Evolutionary conservation across 2,888 invertebrate genomes (phyloP).

Genomic region (Dinocampus coccinellae): DNA sequence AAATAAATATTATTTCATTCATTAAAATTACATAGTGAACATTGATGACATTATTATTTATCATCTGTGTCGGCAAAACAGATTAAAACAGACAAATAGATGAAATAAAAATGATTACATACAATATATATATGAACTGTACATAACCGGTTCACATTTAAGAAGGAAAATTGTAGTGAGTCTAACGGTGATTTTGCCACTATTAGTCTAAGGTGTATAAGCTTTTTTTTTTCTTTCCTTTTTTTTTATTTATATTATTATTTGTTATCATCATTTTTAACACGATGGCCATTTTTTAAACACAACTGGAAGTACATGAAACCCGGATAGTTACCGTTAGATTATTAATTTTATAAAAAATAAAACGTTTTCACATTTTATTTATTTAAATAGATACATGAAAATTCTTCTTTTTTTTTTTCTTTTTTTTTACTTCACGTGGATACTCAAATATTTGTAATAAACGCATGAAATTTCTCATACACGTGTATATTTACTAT

Average conservation of each 20-base stretch:
- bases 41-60: conserved; percentile 1
- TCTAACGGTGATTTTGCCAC: conserved; percentile 19
- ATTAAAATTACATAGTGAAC: neutral
- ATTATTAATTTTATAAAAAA: conserved; percentile 21
- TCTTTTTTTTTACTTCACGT: neutral
- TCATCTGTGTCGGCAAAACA: neutral
- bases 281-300: neutral
- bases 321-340: conserved; percentile 14
- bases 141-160: neutral
- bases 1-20: no score
- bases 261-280: neutral
- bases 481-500: neutral
- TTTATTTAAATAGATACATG: no score
- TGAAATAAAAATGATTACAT: conserved; percentile 10
- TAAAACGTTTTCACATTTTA: neutral
- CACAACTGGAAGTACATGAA: conserved; percentile 11
- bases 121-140: neutral
- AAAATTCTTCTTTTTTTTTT: no score
- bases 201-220: conserved; percentile 8
- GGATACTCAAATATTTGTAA: neutral
- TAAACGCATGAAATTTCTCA: neutral
- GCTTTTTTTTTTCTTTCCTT: conserved; percentile 10
- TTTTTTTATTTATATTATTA: no score
- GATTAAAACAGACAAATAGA: neutral
- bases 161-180: conserved; percentile 20